Evolutionary conservation across 2,888 invertebrate species (phyloP), one percentile per base, ranked within the genome.

Genomic region (Hesperia comma): DNA sequence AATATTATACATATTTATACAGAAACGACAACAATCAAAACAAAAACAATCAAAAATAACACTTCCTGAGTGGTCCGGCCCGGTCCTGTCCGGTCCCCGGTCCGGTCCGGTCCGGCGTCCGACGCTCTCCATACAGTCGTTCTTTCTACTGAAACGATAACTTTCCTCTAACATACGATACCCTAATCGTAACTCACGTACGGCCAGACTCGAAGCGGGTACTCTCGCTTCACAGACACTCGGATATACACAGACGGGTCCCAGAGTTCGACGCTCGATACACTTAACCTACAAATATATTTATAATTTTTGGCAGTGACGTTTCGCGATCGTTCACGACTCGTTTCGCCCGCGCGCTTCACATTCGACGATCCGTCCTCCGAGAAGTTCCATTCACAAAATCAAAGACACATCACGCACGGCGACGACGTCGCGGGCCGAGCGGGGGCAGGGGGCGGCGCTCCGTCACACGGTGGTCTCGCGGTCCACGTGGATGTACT

Each of bases 401-500:
- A 41, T 0, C 4, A 41, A 41, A 41, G 41, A 41, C 41, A 41
- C 41, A 26, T 41, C n/a, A n/a, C 41, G 41, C n/a, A 5, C n/a
- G 41, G 41, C 41, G 41, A 41, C 41, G 43, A 49, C 19, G 19
- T 49, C 49, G 49, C 12, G 4, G 12, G 10, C 33, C 32, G 54
- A n/a, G 37, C 19, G n/a, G 70, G 56, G 49, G 63, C n/a, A n/a
- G 64, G 68, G 63, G 67, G 37, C 68, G 43, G 86, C 88, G 86
- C 86, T 83, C 86, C 88, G 93, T 96, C 95, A 97, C 94, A 98
- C 97, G 81, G 97, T 97, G 86, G 97, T 97, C 93, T 97, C 97
- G 88, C 97, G 96, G 93, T 98, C 97, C 93, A 97, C 96, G 92
- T 97, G 97, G 85, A 97, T 97, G 91, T 96, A 97, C 89, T 97